phyloP scores from a whole-genome alignment of 2,888 invertebrate species.

The Clistopyga incitator region DNA sequence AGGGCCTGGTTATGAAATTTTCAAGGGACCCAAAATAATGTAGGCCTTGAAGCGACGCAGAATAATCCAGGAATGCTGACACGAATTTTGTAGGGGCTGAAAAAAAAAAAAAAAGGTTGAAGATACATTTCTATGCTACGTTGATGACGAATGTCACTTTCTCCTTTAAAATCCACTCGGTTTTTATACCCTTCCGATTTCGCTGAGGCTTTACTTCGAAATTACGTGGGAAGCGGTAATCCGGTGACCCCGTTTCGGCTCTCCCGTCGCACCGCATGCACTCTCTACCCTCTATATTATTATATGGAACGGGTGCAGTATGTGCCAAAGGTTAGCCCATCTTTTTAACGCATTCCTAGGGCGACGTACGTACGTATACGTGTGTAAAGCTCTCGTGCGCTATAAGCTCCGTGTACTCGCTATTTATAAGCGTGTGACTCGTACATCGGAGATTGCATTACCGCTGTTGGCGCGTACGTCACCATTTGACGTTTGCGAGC shows the following conservation, averaged over 20 bases:
- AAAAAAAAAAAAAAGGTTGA: no score
- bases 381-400: slow-evolving; percentile 71
- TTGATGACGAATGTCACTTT: neutral
- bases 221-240: slow-evolving; percentile 76
- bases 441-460: slow-evolving; percentile 45
- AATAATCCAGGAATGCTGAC: no score
- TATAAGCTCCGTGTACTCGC: slow-evolving; percentile 37
- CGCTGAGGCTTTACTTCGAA: slow-evolving; percentile 40
- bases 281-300: neutral
- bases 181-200: slow-evolving; percentile 46
- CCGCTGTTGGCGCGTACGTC: slow-evolving; percentile 41
- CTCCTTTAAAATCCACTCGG: slow-evolving; percentile 4
- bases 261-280: slow-evolving; percentile 23
- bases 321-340: slow-evolving; percentile 78
- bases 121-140: neutral
- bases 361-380: slow-evolving; percentile 66
- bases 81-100: no score
- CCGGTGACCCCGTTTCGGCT: slow-evolving; percentile 73
- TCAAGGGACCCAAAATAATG: no score
- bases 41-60: no score
- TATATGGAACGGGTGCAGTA: slow-evolving; percentile 6
- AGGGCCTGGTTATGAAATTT: no score
- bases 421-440: slow-evolving; percentile 54
- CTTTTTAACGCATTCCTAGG: slow-evolving; percentile 77
- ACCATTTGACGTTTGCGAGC: slow-evolving; percentile 29